phyloP scores from a whole-genome alignment of 2,113 vertebrate species.

The Monarcha castaneiventris region DNA sequence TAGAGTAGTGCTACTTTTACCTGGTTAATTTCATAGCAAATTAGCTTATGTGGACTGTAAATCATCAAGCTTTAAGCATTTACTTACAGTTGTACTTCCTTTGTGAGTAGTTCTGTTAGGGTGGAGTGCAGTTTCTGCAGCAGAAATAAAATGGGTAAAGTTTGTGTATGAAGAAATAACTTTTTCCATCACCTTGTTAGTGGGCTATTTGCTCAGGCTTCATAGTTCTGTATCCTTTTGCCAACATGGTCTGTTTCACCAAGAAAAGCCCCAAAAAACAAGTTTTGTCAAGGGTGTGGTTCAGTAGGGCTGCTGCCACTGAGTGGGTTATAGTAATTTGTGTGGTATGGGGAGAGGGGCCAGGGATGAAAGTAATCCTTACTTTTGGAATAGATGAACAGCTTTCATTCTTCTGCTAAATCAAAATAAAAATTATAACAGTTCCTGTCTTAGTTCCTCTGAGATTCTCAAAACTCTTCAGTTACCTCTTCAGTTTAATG shows the following conservation, averaged over 20 bases:
- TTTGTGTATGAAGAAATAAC: not conserved
- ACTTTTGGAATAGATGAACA: not conserved
- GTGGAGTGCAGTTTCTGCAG: not conserved
- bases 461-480: not conserved
- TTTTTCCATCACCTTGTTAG: not conserved
- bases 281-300: not conserved
- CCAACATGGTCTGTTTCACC: not conserved
- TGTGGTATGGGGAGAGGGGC: too few species aligned
- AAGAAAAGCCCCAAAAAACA: not conserved
- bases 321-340: not conserved
- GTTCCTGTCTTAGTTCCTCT: not conserved
- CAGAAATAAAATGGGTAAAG: not conserved
- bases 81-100: not conserved
- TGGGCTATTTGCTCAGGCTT: not conserved
- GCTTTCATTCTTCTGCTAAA: not conserved
- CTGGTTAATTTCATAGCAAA: not conserved
- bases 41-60: not conserved
- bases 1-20: not conserved
- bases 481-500: not conserved
- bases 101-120: not conserved
- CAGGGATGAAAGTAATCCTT: accelerated
- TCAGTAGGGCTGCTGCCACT: not conserved
- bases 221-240: not conserved
- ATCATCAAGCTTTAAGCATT: not conserved
- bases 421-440: not conserved